Evolutionary conservation across 2,113 vertebrate species (phyloP).

Genomic region (Chitala chitala): DNA sequence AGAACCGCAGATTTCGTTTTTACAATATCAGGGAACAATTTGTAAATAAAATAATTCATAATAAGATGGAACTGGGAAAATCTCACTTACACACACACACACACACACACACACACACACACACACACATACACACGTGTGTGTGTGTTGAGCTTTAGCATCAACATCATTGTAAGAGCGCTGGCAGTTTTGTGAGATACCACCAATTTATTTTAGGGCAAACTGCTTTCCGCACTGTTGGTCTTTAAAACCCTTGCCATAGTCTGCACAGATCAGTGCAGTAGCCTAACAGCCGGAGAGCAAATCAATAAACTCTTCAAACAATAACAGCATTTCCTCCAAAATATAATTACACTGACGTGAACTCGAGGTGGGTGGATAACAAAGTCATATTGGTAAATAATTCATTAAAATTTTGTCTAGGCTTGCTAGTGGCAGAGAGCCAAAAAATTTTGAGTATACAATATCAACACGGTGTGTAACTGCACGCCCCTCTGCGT

Average conservation of each 20-base stretch:
- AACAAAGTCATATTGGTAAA: not conserved
- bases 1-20: not conserved
- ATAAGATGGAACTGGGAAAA: too few relatives aligned
- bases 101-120: too few relatives aligned
- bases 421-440: not conserved
- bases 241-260: not conserved
- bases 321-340: not conserved
- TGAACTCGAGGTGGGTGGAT: not conserved
- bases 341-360: not conserved
- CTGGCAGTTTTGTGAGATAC: too few relatives aligned
- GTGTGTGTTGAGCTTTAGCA: not conserved
- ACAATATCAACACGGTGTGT: not conserved
- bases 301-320: conserved; percentile 8
- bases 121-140: too few relatives aligned
- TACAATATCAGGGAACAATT: too few relatives aligned
- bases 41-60: too few relatives aligned
- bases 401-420: not conserved
- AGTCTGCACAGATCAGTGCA: not conserved
- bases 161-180: not conserved
- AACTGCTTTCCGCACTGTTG: not conserved
- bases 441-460: not conserved
- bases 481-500: not conserved
- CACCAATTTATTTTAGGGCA: not conserved
- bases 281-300: not conserved
- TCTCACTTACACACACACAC: too few relatives aligned